Conservation (phyloP, 2,797 vertebrate genomes). For the Arremon aurantiirostris region DNA sequence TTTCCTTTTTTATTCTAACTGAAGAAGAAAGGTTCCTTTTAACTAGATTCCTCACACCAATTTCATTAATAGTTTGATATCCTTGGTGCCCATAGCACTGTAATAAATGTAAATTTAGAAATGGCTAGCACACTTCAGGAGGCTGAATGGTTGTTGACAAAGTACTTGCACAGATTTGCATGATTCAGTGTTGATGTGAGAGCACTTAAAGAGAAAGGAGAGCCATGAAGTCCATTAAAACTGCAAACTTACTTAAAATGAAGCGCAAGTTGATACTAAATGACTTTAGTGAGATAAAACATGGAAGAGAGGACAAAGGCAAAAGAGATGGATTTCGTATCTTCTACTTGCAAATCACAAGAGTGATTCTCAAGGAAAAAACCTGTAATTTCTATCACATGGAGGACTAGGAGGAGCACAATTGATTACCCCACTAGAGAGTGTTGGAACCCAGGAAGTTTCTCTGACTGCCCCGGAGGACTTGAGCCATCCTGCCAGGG, state of each 20-base stretch:
- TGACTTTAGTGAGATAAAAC: not conserved
- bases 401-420: not conserved
- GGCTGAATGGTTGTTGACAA: not conserved
- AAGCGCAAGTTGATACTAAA: not conserved
- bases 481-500: no score
- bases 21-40: not conserved
- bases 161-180: not conserved
- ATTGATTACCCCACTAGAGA: not conserved
- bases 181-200: not conserved
- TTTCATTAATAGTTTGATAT: not conserved
- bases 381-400: not conserved
- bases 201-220: not conserved
- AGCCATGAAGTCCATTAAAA: not conserved
- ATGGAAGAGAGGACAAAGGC: not conserved
- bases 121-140: not conserved
- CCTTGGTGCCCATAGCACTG: not conserved
- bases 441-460: no score
- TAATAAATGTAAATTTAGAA: not conserved
- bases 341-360: not conserved
- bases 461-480: no score
- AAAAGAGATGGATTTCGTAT: not conserved
- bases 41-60: not conserved
- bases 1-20: not conserved
- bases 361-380: not conserved
- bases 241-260: not conserved